These are phyloP conservation scores for Hyles lineata DNA, from an alignment of 2,888 invertebrate species.

Conservation along the genomic window DNA sequence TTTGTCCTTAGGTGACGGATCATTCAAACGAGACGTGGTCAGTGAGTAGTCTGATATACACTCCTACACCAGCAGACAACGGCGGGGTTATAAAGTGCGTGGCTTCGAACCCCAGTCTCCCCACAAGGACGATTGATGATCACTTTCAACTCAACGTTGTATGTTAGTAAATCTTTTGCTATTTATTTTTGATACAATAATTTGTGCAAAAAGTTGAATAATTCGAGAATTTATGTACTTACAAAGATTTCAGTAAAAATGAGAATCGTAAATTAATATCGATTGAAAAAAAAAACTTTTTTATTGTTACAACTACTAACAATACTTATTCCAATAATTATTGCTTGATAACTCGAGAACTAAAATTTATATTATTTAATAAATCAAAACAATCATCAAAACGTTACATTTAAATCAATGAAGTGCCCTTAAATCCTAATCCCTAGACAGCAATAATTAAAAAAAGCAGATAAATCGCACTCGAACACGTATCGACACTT, in stretches of 20 bases:
- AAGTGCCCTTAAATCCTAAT: background rate
- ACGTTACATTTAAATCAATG: background rate
- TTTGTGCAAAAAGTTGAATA: background rate
- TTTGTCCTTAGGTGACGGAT: constrained; percentile 81
- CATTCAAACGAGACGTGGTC: constrained; percentile 89
- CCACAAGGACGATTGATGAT: constrained; percentile 90
- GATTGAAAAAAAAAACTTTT: no score
- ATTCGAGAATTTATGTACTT: no score
- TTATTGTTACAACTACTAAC: no score
- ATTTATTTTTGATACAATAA: background rate
- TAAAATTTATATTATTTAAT: no score
- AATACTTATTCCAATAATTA: no score
- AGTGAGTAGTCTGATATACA: constrained; percentile 90
- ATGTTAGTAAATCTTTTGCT: constrained; percentile 88
- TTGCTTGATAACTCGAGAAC: no score
- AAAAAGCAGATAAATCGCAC: background rate
- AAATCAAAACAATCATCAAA: no score
- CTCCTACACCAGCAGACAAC: constrained; percentile 92
- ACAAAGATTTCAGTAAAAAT: no score
- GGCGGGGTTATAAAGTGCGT: constrained; percentile 92
- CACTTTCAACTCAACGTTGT: constrained; percentile 92
- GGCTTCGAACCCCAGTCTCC: constrained; percentile 92
- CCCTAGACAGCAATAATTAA: background rate
- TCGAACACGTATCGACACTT: constrained; percentile 19
- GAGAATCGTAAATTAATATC: no score